Conservation (phyloP, 2,888 invertebrate species). For the Monoplex corrugatus region DNA sequence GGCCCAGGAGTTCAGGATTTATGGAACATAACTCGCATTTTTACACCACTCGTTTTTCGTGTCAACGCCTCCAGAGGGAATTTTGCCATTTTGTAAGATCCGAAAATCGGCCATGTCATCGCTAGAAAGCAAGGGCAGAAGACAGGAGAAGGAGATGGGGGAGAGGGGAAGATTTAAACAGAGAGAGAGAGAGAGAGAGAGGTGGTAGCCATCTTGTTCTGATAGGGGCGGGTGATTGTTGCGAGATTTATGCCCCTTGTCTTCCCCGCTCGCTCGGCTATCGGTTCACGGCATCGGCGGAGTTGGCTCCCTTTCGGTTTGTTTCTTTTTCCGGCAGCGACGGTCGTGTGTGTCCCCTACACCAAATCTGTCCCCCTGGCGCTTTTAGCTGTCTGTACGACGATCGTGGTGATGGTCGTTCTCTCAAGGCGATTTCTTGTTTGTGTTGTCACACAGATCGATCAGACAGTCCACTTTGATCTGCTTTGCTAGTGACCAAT, state of each 20-base stretch:
- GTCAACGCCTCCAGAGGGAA: background rate
- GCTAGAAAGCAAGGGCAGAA: background rate
- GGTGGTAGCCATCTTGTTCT: background rate
- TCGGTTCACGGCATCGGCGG: slow-evolving; percentile 1
- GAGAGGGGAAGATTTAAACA: background rate
- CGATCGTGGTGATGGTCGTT: too few relatives aligned
- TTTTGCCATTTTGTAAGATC: background rate
- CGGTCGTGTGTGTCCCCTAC: too few relatives aligned
- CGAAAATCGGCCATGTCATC: slow-evolving; percentile 28
- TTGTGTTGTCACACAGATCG: background rate
- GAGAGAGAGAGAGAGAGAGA: background rate
- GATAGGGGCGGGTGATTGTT: slow-evolving; percentile 25
- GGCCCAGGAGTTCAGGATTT: too few relatives aligned
- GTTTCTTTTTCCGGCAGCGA: too few relatives aligned
- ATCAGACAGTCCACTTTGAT: background rate
- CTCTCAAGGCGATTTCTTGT: background rate
- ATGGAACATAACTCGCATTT: background rate
- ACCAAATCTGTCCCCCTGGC: too few relatives aligned
- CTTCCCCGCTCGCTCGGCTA: background rate
- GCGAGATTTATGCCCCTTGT: slow-evolving; percentile 33
- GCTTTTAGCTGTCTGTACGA: too few relatives aligned
- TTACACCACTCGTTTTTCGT: background rate
- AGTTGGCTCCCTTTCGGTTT: slow-evolving; percentile 13
- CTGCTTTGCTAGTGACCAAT: too few relatives aligned
- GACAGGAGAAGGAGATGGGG: background rate